These are phyloP conservation scores for Epinephelus moara DNA, from an alignment of 2,113 vertebrate species.

Conservation along the genomic window DNA sequence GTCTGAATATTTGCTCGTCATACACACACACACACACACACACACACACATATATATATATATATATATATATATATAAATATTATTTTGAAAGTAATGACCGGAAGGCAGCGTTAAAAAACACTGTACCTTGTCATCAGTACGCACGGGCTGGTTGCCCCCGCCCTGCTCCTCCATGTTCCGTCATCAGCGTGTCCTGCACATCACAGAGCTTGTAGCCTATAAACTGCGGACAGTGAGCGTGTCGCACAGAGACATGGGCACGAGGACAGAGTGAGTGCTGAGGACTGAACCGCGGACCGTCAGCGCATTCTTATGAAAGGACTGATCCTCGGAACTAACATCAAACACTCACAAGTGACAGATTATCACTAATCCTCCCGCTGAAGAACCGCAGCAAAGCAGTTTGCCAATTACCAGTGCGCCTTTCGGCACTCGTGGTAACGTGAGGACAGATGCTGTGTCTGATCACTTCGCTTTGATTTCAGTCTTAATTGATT, in stretches of 20 bases:
- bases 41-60: too few species aligned
- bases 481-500: not conserved
- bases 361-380: conserved; percentile 86
- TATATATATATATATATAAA: too few species aligned
- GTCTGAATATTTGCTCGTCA: too few species aligned
- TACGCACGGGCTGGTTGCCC: conserved; percentile 65
- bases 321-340: not conserved
- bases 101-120: conserved; percentile 11
- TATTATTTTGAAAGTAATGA: conserved; percentile 53
- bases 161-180: conserved; percentile 88
- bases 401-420: conserved; percentile 68
- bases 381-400: conserved; percentile 83
- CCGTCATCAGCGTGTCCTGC: conserved; percentile 84
- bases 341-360: conserved; percentile 57
- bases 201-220: conserved; percentile 67
- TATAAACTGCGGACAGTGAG: conserved; percentile 89
- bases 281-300: conserved; percentile 31
- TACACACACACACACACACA: too few species aligned
- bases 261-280: conserved; percentile 79
- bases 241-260: conserved; percentile 64
- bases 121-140: not conserved
- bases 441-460: conserved; percentile 10
- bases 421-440: conserved; percentile 79
- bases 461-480: not conserved
- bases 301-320: not conserved